These are phyloP conservation scores for Atta texana DNA, from an alignment of 1,140 invertebrate species.

Conservation along the genomic window DNA sequence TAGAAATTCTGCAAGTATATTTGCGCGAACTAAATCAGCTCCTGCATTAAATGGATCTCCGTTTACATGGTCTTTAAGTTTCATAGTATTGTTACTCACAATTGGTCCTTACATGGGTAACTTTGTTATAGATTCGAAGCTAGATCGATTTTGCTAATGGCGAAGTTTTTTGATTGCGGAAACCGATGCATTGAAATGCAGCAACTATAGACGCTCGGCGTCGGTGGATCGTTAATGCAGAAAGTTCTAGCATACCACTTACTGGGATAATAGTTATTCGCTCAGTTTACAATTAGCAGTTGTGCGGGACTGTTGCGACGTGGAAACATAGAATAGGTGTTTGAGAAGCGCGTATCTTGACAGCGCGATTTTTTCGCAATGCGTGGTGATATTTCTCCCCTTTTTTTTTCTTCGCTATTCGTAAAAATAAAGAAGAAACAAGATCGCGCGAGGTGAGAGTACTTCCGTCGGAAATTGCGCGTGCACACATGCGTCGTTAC, in stretches of 20 bases:
- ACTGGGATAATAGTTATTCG: conserved; percentile 51
- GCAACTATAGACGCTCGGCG: background rate
- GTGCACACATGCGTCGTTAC: background rate
- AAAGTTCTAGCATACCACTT: conserved; percentile 52
- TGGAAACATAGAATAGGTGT: background rate
- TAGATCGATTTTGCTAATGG: conserved; percentile 58
- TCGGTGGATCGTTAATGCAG: conserved; percentile 51
- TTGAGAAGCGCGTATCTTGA: conserved; percentile 7
- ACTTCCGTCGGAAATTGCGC: background rate
- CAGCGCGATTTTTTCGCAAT: background rate
- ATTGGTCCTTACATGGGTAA: conserved; percentile 11
- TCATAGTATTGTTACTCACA: conserved; percentile 10
- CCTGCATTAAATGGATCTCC: background rate
- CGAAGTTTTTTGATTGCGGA: conserved; percentile 58
- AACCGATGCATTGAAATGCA: conserved; percentile 54
- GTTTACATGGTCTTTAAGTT: background rate
- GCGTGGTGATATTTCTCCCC: background rate
- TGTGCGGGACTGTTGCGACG: conserved; percentile 1
- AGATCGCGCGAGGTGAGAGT: background rate
- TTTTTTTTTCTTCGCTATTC: too few relatives aligned
- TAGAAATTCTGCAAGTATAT: background rate
- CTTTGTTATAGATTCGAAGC: background rate
- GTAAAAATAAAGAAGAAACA: background rate
- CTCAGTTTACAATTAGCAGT: conserved; percentile 41
- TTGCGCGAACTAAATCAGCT: background rate